These are phyloP conservation scores for Thamnophis elegans DNA, from an alignment of 2,797 vertebrate genomes.

Conservation along the genomic window DNA sequence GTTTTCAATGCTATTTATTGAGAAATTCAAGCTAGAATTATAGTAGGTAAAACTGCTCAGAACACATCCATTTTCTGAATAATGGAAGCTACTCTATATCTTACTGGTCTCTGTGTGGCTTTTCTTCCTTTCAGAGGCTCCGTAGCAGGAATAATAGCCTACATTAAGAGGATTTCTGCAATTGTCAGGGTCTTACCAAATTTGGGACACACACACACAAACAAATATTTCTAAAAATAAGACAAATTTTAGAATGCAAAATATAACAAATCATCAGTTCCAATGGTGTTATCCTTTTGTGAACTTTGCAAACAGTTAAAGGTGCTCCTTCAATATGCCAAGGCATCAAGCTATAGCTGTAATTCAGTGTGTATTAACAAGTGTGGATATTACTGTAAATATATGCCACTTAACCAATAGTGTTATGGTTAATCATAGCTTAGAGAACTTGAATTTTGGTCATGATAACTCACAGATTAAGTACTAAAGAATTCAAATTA, in stretches of 20 bases:
- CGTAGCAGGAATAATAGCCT: background rate
- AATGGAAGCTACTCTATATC: background rate
- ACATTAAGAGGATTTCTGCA: background rate
- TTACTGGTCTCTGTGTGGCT: background rate
- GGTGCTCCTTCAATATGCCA: background rate
- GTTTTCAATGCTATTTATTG: background rate
- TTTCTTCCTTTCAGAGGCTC: background rate
- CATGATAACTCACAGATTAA: background rate
- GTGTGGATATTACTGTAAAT: background rate
- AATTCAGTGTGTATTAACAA: background rate
- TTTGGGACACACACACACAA: no score
- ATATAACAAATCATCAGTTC: background rate
- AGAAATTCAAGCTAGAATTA: background rate
- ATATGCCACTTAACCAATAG: conserved; percentile 8
- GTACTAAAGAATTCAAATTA: background rate
- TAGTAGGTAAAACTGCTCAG: background rate
- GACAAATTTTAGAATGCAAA: background rate
- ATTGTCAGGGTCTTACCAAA: background rate
- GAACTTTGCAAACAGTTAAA: background rate
- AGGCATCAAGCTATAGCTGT: background rate
- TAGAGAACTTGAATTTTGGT: background rate
- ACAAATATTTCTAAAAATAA: background rate
- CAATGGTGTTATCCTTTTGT: background rate
- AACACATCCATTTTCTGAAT: background rate
- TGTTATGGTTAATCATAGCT: conserved; percentile 7